A percentile compares a stretch with the other conserved stretches of the same genome.
Evolutionary conservation across 2,113 vertebrate species (phyloP).

Genomic region (Thalassoma bifasciatum): DNA sequence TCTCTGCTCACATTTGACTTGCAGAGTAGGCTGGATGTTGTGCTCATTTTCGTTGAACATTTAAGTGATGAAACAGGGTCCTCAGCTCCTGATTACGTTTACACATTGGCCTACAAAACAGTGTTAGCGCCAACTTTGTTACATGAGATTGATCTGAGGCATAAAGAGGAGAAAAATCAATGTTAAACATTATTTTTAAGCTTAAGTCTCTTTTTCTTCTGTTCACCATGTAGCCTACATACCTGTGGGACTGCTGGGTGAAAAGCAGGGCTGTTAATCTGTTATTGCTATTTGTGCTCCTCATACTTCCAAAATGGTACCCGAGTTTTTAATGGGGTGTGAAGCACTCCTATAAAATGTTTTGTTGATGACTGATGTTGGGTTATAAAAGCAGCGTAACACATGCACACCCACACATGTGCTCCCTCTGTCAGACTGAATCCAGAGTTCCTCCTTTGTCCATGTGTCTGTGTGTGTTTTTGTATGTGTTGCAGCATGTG

Average conservation of each 20-base stretch:
- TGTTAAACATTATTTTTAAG: conserved; percentile 22
- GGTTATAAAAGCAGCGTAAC: conserved; percentile 45
- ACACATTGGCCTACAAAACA: conserved; percentile 33
- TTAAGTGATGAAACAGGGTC: conserved; percentile 44
- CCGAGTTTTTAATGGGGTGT: conserved; percentile 62
- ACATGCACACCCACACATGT: conserved; percentile 5
- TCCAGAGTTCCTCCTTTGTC: neutral
- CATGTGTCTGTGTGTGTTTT: neutral
- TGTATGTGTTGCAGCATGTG: conserved; percentile 48
- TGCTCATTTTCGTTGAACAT: conserved; percentile 58
- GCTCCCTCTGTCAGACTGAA: conserved; percentile 6
- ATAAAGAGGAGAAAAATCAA: conserved; percentile 27
- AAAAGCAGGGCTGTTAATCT: conserved; percentile 55
- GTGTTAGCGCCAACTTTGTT: conserved; percentile 7
- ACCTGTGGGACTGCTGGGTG: conserved; percentile 10
- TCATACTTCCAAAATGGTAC: conserved; percentile 48
- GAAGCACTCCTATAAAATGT: conserved; percentile 62
- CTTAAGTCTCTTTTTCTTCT: conserved; percentile 9
- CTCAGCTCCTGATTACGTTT: conserved; percentile 38
- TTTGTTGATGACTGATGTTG: conserved; percentile 66
- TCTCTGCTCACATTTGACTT: conserved; percentile 70
- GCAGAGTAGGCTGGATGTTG: conserved; percentile 61
- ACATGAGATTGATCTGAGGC: conserved; percentile 40
- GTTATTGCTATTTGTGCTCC: conserved; percentile 58
- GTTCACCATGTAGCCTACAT: neutral